These are phyloP conservation scores for Psittacara wagleri DNA, from an alignment of 2,113 vertebrate genomes.

Conservation along the genomic window DNA sequence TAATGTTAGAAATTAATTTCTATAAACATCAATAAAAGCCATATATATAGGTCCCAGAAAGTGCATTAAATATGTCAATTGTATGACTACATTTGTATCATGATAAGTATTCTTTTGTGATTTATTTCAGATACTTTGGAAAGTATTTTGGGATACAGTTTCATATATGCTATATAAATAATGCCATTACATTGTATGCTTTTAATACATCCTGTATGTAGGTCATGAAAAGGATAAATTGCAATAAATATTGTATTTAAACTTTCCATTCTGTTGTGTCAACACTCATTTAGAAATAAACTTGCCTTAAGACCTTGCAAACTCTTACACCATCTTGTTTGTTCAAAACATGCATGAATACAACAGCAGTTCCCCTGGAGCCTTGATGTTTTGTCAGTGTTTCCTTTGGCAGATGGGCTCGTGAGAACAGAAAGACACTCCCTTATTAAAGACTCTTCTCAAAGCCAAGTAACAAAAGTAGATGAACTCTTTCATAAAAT, in stretches of 20 bases:
- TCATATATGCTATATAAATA: conserved; percentile 22
- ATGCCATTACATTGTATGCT: conserved; percentile 8
- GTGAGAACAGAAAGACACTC: conserved; percentile 77
- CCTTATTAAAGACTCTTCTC: conserved; percentile 66
- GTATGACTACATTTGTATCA: conserved; percentile 37
- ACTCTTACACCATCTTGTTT: background rate
- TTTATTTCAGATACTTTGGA: conserved; percentile 23
- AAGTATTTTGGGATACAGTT: conserved; percentile 58
- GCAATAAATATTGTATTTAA: conserved; percentile 43
- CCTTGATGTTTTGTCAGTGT: conserved; percentile 65
- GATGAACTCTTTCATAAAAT: conserved; percentile 49
- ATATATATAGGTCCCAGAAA: background rate
- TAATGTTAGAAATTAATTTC: background rate
- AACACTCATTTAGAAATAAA: background rate
- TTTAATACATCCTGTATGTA: conserved; percentile 33
- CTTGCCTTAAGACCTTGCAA: background rate
- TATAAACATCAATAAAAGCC: background rate
- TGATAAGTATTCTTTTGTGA: conserved; percentile 19
- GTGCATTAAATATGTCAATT: conserved; percentile 34
- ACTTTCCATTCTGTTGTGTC: background rate
- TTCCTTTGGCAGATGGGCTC: conserved; percentile 72
- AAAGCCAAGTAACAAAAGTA: conserved; percentile 70
- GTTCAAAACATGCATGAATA: background rate
- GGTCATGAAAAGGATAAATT: background rate
- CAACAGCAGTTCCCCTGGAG: conserved; percentile 53